phyloP scores from a whole-genome alignment of 2,888 invertebrate genomes.

The Drosophila mulleri region DNA sequence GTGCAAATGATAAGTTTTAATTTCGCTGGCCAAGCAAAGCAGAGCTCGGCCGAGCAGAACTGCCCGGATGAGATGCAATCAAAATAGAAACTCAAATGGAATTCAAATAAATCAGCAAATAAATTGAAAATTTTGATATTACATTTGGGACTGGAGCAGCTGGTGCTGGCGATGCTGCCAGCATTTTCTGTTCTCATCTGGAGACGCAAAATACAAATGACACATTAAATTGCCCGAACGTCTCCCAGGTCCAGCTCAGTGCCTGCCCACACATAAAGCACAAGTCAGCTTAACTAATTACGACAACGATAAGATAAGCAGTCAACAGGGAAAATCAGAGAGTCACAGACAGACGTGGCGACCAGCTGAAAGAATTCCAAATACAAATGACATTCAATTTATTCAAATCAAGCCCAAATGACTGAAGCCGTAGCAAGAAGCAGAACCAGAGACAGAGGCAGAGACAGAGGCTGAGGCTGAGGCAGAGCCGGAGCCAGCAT shows the following conservation, averaged over 20 bases:
- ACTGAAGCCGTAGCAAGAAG: slow-evolving; percentile 21
- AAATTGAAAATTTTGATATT: slow-evolving; percentile 73
- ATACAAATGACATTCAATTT: slow-evolving; percentile 81
- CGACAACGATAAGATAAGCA: slow-evolving; percentile 78
- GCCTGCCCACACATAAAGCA: slow-evolving; percentile 58
- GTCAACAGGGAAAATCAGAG: slow-evolving; percentile 32
- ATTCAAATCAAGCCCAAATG: slow-evolving; percentile 78
- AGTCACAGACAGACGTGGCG: slow-evolving; percentile 20
- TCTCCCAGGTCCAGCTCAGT: slow-evolving; percentile 27
- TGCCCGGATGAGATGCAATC: slow-evolving; percentile 65
- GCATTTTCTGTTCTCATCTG: slow-evolving; percentile 39
- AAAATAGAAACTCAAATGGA: slow-evolving; percentile 60
- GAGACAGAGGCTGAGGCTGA: slow-evolving; percentile 2
- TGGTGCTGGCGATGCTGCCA: slow-evolving; percentile 30
- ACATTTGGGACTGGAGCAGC: slow-evolving; percentile 55
- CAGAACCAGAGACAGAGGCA: not conserved
- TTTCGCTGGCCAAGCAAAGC: slow-evolving; percentile 45
- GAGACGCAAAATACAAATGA: slow-evolving; percentile 57
- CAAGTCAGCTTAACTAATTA: slow-evolving; percentile 78
- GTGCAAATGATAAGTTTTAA: slow-evolving; percentile 75
- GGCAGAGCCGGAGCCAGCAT: slow-evolving; percentile 11
- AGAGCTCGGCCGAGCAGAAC: slow-evolving; percentile 10
- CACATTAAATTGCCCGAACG: slow-evolving; percentile 64
- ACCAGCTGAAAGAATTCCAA: slow-evolving; percentile 65
- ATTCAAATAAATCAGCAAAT: slow-evolving; percentile 76